Percentiles rank a stretch among this genome's conserved stretches.
These are phyloP conservation scores for Nannoperca obscura DNA, from an alignment of 2,797 vertebrate genomes.

Conservation along the genomic window DNA sequence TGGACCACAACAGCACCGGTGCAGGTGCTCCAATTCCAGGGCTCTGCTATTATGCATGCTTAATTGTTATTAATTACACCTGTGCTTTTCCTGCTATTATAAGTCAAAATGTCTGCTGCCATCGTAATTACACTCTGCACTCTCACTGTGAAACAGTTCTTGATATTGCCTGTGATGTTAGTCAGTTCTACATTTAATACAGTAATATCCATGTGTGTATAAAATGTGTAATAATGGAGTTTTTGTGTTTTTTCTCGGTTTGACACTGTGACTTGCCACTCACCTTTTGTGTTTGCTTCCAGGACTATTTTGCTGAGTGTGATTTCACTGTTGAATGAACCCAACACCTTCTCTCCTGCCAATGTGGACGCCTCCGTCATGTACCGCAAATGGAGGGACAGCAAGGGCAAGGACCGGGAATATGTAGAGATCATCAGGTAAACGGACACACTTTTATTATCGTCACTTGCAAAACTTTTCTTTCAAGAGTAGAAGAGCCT, in stretches of 20 bases:
- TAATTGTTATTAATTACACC: neutral
- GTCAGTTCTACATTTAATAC: neutral
- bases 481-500: neutral
- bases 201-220: neutral
- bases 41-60: neutral
- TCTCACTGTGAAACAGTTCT: neutral
- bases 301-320: constrained; percentile 96
- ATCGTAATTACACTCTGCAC: neutral
- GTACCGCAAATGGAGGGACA: constrained; percentile 97
- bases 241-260: neutral
- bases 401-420: constrained; percentile 93
- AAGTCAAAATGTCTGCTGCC: neutral
- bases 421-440: constrained; percentile 96
- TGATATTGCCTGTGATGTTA: neutral
- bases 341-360: constrained; percentile 95
- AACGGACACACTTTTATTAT: neutral
- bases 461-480: neutral
- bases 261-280: neutral
- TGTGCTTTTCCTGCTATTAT: neutral
- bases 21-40: neutral
- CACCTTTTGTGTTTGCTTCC: constrained; percentile 35
- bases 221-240: neutral
- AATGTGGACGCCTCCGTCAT: constrained; percentile 97
- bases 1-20: neutral
- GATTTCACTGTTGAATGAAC: constrained; percentile 94